Evolutionary conservation across 2,888 invertebrate genomes (phyloP).

Genomic region (Trachelus iudaicus): DNA sequence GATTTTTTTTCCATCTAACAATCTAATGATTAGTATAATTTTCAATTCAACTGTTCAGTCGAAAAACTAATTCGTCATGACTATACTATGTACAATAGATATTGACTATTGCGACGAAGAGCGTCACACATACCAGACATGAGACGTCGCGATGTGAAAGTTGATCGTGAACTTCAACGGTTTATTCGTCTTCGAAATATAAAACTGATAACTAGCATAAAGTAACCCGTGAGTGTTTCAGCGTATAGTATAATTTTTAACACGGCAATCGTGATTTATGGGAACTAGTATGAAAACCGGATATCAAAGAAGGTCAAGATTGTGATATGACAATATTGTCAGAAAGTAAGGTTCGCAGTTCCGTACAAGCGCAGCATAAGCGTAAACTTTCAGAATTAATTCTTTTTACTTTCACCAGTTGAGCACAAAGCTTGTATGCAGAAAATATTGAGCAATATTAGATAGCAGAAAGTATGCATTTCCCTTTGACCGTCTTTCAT

Average conservation of each 20-base stretch:
- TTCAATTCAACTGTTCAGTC: neutral
- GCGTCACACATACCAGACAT: slow-evolving; percentile 43
- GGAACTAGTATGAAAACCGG: neutral
- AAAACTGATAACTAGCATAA: slow-evolving; percentile 7
- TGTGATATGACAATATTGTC: neutral
- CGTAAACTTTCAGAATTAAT: neutral
- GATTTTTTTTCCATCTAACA: no score
- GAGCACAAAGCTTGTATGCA: neutral
- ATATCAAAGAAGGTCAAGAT: neutral
- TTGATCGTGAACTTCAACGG: slow-evolving; percentile 61
- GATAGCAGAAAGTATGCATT: neutral
- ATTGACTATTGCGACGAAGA: slow-evolving; percentile 22
- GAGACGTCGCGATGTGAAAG: slow-evolving; percentile 53
- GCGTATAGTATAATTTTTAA: neutral
- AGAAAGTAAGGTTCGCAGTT: neutral
- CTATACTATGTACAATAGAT: neutral
- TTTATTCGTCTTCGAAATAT: slow-evolving; percentile 26
- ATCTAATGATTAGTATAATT: no score
- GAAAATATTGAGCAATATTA: neutral
- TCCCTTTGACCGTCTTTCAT: neutral
- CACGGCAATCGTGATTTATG: neutral
- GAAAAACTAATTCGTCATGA: neutral
- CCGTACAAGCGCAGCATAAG: neutral
- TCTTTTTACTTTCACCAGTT: neutral
- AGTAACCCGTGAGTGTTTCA: neutral